A percentile compares a stretch with the other conserved stretches of the same genome.
These are phyloP conservation scores for Heterodera filipjevi DNA, from an alignment of 2,888 invertebrate genomes.

Conservation along the genomic window DNA sequence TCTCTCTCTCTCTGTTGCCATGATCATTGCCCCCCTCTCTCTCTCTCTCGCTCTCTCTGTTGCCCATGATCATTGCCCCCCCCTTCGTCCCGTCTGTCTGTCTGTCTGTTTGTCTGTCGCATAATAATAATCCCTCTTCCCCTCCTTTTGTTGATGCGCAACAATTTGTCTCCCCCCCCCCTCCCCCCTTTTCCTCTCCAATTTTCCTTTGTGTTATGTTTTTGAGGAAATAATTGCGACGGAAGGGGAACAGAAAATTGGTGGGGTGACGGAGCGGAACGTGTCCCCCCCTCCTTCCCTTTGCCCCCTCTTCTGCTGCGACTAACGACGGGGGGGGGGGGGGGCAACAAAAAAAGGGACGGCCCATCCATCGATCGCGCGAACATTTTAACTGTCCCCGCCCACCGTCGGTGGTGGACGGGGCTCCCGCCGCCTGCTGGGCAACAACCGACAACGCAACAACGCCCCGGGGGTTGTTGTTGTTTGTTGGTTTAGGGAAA, in stretches of 20 bases:
- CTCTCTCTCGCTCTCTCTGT: no score
- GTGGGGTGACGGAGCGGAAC: neutral
- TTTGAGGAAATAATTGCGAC: neutral
- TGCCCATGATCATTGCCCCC: neutral
- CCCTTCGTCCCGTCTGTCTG: neutral
- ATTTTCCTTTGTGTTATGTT: neutral
- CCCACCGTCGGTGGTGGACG: neutral
- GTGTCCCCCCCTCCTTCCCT: neutral
- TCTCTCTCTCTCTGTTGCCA: no score
- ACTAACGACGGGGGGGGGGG: neutral
- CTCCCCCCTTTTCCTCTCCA: no score
- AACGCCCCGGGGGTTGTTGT: neutral
- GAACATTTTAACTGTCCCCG: neutral
- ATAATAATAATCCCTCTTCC: neutral
- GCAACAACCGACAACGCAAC: neutral
- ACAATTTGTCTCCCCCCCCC: neutral
- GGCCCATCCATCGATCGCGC: neutral
- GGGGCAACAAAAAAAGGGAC: no score
- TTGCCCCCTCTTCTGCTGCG: neutral
- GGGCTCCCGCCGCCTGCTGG: neutral
- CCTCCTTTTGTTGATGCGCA: neutral
- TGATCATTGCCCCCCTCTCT: neutral
- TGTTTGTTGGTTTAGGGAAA: neutral
- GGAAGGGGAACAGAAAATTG: constrained; percentile 6
- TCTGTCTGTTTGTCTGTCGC: no score